Base-by-base conservation (phyloP, 1,140 invertebrate species). In the Tetragonula clypearis region DNA sequence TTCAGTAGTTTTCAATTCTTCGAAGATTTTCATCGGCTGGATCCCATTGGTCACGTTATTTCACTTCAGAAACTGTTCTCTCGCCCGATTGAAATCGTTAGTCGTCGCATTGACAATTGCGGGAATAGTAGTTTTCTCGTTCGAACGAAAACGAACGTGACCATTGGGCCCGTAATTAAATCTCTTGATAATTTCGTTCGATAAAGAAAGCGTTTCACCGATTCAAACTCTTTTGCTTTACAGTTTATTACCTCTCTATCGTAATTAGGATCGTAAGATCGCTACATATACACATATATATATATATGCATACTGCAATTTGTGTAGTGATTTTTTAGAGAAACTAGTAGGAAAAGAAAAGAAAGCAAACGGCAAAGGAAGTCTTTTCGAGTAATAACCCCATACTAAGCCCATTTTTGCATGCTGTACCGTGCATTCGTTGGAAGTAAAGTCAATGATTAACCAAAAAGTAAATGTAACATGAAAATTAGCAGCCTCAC, bases 361-460 rank as follows among this genome's bases (percentile, higher is more conserved):
- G 41, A 11, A 30, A 68, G 49, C n/a, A 53, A 35, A 41, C 58
- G 49, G 56, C 58, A 60, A 53, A 79, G 60, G 35, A 81, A 79
- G 77, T 79, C 84, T 35, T 88, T 78, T 68, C n/a, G 53, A 68
- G 73, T 84, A 88, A 77, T 84, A 88, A 79, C 85, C 41, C 41
- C 80, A 69, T 82, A 81, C 56, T 87, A 68, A 72, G 82, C 35
- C 69, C n/a, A n/a, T n/a, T n/a, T 17, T 86, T 90, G 88, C 88
- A 90, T 90, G 88, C 49, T 62, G 53, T 79, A 90, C 30, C 82
- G 15, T n/a, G n/a, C n/a, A n/a, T 30, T 30, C 30, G 30, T 90
- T 82, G 85, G 82, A 4, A 89, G 66, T 90, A 89, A 82, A 41
- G 41, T 88, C 35, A 87, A 82, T 69, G 88, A 89, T 84, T 79